Evolutionary conservation across 2,113 vertebrate species (phyloP).

Genomic region (Nanorana parkeri): DNA sequence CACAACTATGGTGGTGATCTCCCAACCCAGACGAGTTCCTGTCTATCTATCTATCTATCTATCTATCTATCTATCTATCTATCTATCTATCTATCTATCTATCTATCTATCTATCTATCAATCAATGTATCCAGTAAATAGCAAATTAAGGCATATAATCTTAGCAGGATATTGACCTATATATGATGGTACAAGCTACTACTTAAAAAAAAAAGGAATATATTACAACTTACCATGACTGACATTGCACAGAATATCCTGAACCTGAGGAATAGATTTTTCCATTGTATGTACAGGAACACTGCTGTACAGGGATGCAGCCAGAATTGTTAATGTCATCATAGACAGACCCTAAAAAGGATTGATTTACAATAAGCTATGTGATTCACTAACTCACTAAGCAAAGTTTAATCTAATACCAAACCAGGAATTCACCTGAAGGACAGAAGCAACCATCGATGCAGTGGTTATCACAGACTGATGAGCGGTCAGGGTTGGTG

Average conservation of each 20-base stretch:
- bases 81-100: too few species aligned
- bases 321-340: constrained; percentile 75
- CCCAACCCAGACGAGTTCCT: too few species aligned
- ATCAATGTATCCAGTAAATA: too few species aligned
- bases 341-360: constrained; percentile 70
- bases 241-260: constrained; percentile 68
- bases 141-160: too few species aligned
- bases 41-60: too few species aligned
- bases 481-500: constrained; percentile 75
- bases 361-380: neutral
- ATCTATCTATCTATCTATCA: too few species aligned
- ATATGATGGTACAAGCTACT: too few species aligned
- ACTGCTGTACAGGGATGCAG: constrained; percentile 69
- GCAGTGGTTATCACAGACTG: constrained; percentile 69
- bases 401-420: neutral
- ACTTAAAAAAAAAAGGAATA: neutral
- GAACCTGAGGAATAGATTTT: constrained; percentile 68
- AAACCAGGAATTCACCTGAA: constrained; percentile 15
- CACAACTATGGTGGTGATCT: too few species aligned
- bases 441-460: constrained; percentile 44
- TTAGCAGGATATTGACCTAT: too few species aligned
- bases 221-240: constrained; percentile 69
- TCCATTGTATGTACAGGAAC: constrained; percentile 73
- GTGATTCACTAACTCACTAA: neutral
- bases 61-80: too few species aligned